phyloP scores from a whole-genome alignment of 2,113 vertebrate species.

The Symphodus melops region DNA sequence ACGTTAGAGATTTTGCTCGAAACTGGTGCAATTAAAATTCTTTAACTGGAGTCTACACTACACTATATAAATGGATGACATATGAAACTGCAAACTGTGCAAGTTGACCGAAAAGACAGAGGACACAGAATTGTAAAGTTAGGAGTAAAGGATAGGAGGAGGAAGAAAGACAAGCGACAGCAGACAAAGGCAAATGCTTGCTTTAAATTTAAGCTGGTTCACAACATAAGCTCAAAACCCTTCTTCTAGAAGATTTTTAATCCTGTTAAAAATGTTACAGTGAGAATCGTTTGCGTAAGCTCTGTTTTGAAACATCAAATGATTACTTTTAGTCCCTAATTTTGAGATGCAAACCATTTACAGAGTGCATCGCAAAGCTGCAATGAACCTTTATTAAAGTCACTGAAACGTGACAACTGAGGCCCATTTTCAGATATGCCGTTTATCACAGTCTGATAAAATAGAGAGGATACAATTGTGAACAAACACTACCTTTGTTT shows the following conservation, averaged over 20 bases:
- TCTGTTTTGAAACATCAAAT: not conserved
- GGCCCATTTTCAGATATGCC: not conserved
- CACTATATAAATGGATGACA: slow-evolving; percentile 75
- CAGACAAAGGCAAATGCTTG: not conserved
- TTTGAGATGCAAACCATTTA: too few species aligned
- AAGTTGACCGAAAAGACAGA: slow-evolving; percentile 56
- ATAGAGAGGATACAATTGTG: too few species aligned
- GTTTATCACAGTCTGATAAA: not conserved
- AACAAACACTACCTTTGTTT: not conserved
- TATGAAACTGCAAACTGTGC: slow-evolving; percentile 77
- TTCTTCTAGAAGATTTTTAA: not conserved
- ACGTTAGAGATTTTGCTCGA: slow-evolving; percentile 16
- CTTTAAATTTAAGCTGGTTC: slow-evolving; percentile 1
- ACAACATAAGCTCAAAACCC: slow-evolving; percentile 8
- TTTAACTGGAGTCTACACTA: slow-evolving; percentile 28
- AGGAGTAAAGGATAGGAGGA: not conserved
- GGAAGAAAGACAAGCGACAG: not conserved
- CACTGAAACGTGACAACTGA: not conserved
- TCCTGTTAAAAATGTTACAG: not conserved
- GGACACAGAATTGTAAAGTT: slow-evolving; percentile 23
- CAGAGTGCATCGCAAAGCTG: not conserved
- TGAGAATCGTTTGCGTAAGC: not conserved
- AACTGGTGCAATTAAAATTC: slow-evolving; percentile 25
- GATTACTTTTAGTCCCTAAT: too few species aligned
- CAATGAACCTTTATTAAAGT: not conserved